Evolutionary conservation across 2,113 vertebrate species (phyloP).

Genomic region (Semicossyphus pulcher): DNA sequence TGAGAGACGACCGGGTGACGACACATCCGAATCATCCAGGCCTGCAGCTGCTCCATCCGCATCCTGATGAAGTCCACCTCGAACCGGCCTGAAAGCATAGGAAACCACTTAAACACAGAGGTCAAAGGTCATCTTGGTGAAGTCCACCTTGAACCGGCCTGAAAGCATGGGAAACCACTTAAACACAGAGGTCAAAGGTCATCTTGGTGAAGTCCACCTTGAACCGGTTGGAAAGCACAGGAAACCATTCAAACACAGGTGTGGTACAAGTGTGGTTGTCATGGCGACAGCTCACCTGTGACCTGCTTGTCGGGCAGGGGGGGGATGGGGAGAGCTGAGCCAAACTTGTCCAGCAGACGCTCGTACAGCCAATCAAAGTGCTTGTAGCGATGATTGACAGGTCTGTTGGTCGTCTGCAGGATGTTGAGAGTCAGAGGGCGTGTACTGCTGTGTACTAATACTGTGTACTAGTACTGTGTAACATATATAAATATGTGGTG

Average conservation of each 20-base stretch:
- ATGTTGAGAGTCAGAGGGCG: neutral
- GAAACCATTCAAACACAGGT: neutral
- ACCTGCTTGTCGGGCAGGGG: conserved; percentile 96
- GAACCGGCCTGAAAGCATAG: conserved; percentile 86
- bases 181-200: conserved; percentile 33
- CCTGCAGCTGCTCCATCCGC: conserved; percentile 93
- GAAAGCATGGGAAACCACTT: neutral
- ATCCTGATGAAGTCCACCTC: conserved; percentile 95
- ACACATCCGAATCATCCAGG: conserved; percentile 93
- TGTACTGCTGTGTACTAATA: neutral
- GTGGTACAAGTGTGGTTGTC: neutral
- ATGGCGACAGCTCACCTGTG: conserved; percentile 83
- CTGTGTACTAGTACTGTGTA: neutral
- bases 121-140: conserved; percentile 87
- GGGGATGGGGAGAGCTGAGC: conserved; percentile 91
- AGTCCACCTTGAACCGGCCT: conserved; percentile 95
- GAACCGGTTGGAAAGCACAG: conserved; percentile 86
- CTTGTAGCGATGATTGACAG: conserved; percentile 97
- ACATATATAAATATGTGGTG: neutral
- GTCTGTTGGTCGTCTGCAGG: conserved; percentile 89
- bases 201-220: conserved; percentile 95
- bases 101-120: neutral
- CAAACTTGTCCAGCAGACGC: conserved; percentile 92
- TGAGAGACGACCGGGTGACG: conserved; percentile 91
- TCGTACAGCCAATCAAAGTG: conserved; percentile 98